Evolutionary conservation across 2,888 invertebrate species (phyloP).

Genomic region (Lapara coniferarum): DNA sequence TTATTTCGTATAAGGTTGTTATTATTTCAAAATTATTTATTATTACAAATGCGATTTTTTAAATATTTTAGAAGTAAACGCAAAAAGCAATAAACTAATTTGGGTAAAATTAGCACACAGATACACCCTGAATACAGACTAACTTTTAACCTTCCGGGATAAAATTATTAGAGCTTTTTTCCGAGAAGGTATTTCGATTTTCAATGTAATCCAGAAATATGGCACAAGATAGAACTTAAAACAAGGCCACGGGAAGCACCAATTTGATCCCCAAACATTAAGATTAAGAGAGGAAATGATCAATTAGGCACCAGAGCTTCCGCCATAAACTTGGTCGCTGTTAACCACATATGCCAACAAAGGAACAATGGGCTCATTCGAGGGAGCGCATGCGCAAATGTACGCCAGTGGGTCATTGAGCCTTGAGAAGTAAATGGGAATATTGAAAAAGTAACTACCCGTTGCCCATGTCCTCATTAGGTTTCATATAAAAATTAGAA

Average conservation of each 20-base stretch:
- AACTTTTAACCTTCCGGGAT: no score
- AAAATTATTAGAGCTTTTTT: no score
- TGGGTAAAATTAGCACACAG: background rate
- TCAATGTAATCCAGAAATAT: background rate
- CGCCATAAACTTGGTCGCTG: conserved; percentile 44
- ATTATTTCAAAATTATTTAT: no score
- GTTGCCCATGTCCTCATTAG: background rate
- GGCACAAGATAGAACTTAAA: conserved; percentile 17
- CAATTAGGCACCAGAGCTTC: conserved; percentile 48
- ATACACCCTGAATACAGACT: no score
- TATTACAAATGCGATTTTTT: no score
- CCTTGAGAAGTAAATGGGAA: background rate
- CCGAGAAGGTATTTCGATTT: no score
- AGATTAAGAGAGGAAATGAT: conserved; percentile 50
- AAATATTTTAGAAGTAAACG: no score
- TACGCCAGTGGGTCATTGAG: conserved; percentile 18
- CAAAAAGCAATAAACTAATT: no score
- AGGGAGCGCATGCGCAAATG: background rate
- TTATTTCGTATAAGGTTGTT: no score
- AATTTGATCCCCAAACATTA: conserved; percentile 43
- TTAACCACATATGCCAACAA: conserved; percentile 30
- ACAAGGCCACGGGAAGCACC: conserved; percentile 36
- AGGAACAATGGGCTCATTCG: conserved; percentile 26
- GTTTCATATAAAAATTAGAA: background rate
- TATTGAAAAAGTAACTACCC: no score